Evolutionary conservation across 2,888 invertebrate genomes (phyloP), one percentile per base, ranked within the genome.

Genomic region (Alloplasta piceator): DNA sequence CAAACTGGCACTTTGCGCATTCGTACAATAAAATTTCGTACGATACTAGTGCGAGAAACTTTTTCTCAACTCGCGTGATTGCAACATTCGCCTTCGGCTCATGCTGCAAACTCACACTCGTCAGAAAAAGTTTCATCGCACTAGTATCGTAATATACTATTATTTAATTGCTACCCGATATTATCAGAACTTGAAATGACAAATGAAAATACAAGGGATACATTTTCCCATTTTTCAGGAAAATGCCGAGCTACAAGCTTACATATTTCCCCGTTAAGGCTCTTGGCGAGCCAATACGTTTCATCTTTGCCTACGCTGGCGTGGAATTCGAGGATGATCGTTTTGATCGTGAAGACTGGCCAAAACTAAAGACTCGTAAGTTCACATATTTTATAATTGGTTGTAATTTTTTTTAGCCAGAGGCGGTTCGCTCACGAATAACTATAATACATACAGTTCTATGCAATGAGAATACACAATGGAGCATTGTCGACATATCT

Each of bases 251-350:
- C 12, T 93, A 92, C 86, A 93, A 92, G 80, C 83, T 93, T 16
- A 92, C 89, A 10, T 93, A 93, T 80, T 93, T 93, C 83, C 90
- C 92, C 68, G 58, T 91, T 16, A 92, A 90, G 80, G 93, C 92
- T 43, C 86, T 92, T 50, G 93, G 87, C 6, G 93, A 93, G 79
- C 89, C 92, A 10, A 87, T 92, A 43, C 88, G 93, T 7, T 90
- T 87, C 67, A 71, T 93, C 26, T 82, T 93, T 43, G 86, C 86
- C 46, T 91, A 93, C 46, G 88, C 86, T n/a, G 91, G 91, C 5
- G 87, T 89, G 43, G 89, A 91, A n/a, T 93, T 91, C 82, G 92
- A 93, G 75, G 93, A 93, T 81, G 82, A 86, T n/a, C 87, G 92
- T 75, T 36, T 92, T 16, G 73, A 75, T 7, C 84, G 85, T 9